These are phyloP conservation scores for Metopia argyrocephala DNA, from an alignment of 2,888 invertebrate species.

Conservation along the genomic window DNA sequence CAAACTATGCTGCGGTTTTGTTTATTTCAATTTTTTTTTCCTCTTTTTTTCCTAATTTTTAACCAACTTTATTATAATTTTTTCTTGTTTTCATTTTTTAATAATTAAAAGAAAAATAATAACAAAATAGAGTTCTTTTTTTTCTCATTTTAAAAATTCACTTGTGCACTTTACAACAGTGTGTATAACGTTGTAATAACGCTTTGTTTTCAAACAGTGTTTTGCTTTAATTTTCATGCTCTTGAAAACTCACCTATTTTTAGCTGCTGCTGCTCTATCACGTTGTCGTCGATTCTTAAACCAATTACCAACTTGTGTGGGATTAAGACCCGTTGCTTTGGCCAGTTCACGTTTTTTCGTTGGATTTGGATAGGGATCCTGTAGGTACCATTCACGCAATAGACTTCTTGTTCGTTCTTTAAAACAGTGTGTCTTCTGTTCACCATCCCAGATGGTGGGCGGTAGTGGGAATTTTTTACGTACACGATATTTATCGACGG, in stretches of 20 bases:
- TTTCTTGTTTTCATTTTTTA: too few relatives aligned
- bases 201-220: too few relatives aligned
- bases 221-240: not conserved
- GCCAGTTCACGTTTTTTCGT: conserved; percentile 95
- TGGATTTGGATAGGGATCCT: conserved; percentile 97
- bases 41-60: not conserved
- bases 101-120: too few relatives aligned
- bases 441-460: conserved; percentile 96
- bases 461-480: conserved; percentile 96
- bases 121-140: too few relatives aligned
- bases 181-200: not conserved
- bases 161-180: conserved; percentile 16
- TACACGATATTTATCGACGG: conserved; percentile 95
- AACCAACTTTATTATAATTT: not conserved
- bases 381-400: conserved; percentile 98
- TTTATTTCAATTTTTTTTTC: conserved; percentile 3
- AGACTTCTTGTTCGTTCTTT: conserved; percentile 96
- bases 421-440: conserved; percentile 97
- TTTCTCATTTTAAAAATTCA: not conserved
- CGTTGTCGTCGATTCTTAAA: conserved; percentile 93
- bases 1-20: conserved; percentile 62
- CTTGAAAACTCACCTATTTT: conserved; percentile 89
- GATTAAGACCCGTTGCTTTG: conserved; percentile 92
- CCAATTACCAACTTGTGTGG: conserved; percentile 96
- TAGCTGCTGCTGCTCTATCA: conserved; percentile 94